Evolutionary conservation across 2,888 invertebrate species (phyloP).

Genomic region (Hypselothyrea guttata): DNA sequence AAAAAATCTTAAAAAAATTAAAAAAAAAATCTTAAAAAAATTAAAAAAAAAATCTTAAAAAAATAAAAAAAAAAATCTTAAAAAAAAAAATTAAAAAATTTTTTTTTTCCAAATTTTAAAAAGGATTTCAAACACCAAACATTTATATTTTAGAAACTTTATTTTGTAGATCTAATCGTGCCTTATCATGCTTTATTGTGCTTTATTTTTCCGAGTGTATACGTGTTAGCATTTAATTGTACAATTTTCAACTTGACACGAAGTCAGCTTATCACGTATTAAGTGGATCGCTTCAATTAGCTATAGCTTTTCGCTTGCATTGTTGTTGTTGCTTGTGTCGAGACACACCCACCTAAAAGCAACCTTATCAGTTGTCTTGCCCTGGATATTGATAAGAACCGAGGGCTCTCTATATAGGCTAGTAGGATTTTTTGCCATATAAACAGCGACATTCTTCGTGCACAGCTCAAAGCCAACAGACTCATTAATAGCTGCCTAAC

Average conservation of each 20-base stretch:
- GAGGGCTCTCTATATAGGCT: not conserved
- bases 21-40: too few relatives aligned
- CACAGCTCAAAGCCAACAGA: constrained; percentile 11
- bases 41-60: too few relatives aligned
- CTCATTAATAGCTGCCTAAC: constrained; percentile 22
- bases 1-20: too few relatives aligned
- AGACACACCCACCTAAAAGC: constrained; percentile 50
- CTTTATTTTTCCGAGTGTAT: too few relatives aligned
- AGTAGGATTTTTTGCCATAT: constrained; percentile 9
- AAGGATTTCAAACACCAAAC: too few relatives aligned
- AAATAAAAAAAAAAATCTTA: too few relatives aligned
- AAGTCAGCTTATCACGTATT: constrained; percentile 29
- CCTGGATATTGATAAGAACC: constrained; percentile 34
- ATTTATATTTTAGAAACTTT: too few relatives aligned
- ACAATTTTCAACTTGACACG: constrained; percentile 15
- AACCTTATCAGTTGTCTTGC: constrained; percentile 30
- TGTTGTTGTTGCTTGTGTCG: not conserved
- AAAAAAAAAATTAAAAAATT: too few relatives aligned
- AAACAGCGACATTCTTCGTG: constrained; percentile 2
- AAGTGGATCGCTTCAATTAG: constrained; percentile 13
- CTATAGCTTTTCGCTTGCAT: not conserved
- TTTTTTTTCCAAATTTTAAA: too few relatives aligned
- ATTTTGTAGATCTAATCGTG: too few relatives aligned
- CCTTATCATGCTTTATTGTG: too few relatives aligned
- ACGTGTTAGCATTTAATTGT: not conserved